Evolutionary conservation across 2,113 vertebrate genomes (phyloP), one percentile per base, ranked within the genome.

Genomic region (Meriones unguiculatus): DNA sequence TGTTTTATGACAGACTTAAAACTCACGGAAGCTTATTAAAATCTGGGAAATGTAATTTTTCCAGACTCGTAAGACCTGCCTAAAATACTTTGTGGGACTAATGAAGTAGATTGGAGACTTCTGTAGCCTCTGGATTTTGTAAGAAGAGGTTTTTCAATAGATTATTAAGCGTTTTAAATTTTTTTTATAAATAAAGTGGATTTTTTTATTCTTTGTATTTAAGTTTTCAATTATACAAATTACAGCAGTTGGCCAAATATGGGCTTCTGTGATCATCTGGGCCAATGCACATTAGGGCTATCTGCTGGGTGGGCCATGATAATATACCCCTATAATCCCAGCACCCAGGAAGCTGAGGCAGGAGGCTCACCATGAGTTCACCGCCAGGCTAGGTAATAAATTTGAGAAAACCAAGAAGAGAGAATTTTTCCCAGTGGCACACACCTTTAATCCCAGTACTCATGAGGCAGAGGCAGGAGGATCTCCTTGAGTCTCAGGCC

Each of bases 101-200:
- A 77, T 4, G 46, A 90, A 65, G 70, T 70, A 20, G 70, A 17
- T 86, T 82, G 77, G 52, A 90, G 50, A 95, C 10, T 94, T 92
- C 78, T 73, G n/a, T 88, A 41, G 65, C 30, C 28, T 73, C 86
- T 92, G 70, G 59, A 59, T 86, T 85, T 90, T 92, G 25, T 50
- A 88, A 96, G n/a, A 77, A 82, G 69, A 69, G 72, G 62, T 90
- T 90, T 93, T 89, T 41, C 46, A 90, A 46, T 3, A 95, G 91
- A 84, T 54, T 70, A 22, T 18, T 35, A 80, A 70, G 50, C 52
- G 28, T 22, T 86, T 67, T 10, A 54, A 15, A 13, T 52, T 70
- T 86, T 87, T 70, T 10, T 38, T n/a, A 38, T 25, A 91, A 57
- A 20, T 90, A 41, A 87, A 96, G 85, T 73, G 75, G 10, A 93